Evolutionary conservation across 2,113 vertebrate genomes (phyloP).

Genomic region (Petroica traversi): DNA sequence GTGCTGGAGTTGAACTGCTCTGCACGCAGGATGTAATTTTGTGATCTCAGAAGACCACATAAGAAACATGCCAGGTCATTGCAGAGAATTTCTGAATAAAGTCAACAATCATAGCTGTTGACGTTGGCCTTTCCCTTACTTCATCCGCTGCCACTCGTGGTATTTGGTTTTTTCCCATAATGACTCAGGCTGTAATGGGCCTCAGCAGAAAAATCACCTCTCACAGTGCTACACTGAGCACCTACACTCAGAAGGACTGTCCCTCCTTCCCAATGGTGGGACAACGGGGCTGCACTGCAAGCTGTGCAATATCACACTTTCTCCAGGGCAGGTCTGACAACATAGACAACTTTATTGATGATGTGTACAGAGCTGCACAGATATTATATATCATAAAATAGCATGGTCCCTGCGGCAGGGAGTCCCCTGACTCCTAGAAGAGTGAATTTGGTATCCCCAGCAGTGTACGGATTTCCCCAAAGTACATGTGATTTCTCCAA

Average conservation of each 20-base stretch:
- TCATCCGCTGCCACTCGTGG: background rate
- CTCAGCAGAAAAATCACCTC: background rate
- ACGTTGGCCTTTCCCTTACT: background rate
- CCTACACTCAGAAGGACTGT: background rate
- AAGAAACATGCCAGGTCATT: background rate
- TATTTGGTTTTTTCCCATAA: background rate
- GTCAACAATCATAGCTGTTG: background rate
- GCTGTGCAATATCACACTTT: background rate
- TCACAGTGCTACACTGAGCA: background rate
- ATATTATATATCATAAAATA: background rate
- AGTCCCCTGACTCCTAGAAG: background rate
- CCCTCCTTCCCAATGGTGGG: background rate
- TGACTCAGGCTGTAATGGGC: background rate
- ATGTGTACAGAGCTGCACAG: background rate
- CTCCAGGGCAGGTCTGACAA: background rate
- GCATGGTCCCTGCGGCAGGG: background rate
- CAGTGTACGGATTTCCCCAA: background rate
- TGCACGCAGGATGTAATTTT: background rate
- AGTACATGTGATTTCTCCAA: background rate
- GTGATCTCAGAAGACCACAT: background rate
- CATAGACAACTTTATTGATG: background rate
- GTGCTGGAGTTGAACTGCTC: background rate
- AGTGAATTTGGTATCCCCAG: background rate
- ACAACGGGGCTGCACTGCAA: rapidly evolving
- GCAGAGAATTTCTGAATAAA: background rate